phyloP scores from a whole-genome alignment of 1,140 invertebrate species.

The Chironomus striatipennis region DNA sequence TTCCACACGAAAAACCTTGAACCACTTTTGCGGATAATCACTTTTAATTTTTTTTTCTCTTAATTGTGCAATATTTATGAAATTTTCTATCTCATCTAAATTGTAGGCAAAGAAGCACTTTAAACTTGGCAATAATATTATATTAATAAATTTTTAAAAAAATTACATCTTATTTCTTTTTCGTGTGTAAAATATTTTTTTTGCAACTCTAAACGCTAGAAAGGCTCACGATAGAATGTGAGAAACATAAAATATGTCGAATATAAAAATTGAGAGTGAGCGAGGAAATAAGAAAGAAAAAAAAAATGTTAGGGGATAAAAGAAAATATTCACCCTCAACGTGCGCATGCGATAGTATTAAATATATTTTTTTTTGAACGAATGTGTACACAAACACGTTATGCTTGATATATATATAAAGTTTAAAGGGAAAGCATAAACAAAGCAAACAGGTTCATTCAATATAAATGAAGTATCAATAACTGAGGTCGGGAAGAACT shows the following conservation, averaged over 20 bases:
- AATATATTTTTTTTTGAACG: neutral
- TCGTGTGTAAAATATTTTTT: neutral
- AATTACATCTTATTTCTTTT: neutral
- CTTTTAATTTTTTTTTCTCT: neutral
- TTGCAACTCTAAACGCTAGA: constrained; percentile 7
- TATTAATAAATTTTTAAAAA: neutral
- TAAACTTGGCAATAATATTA: neutral
- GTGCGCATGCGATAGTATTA: neutral
- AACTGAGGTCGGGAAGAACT: neutral
- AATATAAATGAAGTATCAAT: neutral
- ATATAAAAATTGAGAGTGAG: neutral
- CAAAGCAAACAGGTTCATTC: constrained; percentile 6
- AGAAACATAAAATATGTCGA: constrained; percentile 14
- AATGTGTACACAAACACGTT: neutral
- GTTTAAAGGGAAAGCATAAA: neutral
- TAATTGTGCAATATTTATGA: neutral
- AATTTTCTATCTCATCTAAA: neutral
- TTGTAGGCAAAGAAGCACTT: neutral
- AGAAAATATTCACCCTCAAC: neutral
- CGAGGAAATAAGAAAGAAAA: constrained; percentile 6
- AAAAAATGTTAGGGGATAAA: neutral
- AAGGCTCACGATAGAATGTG: constrained; percentile 6
- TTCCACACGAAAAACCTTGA: neutral
- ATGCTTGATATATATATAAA: neutral
- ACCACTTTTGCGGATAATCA: constrained; percentile 3